Evolutionary conservation across 1,140 invertebrate species (phyloP).

Genomic region (Scaptomyza hsui): DNA sequence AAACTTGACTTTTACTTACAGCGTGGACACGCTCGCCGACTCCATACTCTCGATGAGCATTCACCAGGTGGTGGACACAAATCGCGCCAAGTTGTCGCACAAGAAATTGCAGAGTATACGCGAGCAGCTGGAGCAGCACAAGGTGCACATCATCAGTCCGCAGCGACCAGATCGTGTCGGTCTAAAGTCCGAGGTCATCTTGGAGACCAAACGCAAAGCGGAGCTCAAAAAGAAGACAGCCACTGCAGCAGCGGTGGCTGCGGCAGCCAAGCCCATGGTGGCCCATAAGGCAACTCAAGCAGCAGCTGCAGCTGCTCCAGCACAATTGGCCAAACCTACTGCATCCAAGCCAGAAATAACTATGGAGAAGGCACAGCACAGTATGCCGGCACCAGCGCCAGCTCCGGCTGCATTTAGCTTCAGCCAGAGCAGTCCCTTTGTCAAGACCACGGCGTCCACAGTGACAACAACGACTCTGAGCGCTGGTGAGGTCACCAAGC

Average conservation of each 20-base stretch:
- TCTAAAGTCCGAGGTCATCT: constrained; percentile 78
- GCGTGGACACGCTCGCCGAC: constrained; percentile 72
- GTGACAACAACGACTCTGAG: constrained; percentile 42
- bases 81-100: constrained; percentile 57
- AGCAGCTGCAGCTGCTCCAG: constrained; percentile 15
- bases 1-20: not conserved
- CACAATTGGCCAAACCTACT: constrained; percentile 28
- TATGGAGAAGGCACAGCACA: not conserved
- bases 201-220: constrained; percentile 68
- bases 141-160: constrained; percentile 72
- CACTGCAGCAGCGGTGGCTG: constrained; percentile 26
- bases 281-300: constrained; percentile 55
- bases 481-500: constrained; percentile 40
- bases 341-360: constrained; percentile 21
- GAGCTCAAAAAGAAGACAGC: constrained; percentile 49
- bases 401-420: constrained; percentile 44
- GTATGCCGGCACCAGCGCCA: not conserved
- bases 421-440: constrained; percentile 58
- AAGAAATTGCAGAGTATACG: constrained; percentile 61
- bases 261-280: constrained; percentile 41
- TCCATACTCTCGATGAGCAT: constrained; percentile 78
- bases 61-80: constrained; percentile 55
- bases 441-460: constrained; percentile 46
- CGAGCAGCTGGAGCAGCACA: constrained; percentile 48
- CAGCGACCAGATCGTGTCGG: constrained; percentile 77